Percentiles rank a stretch among this genome's conserved stretches.
These are phyloP conservation scores for Channa striata DNA, from an alignment of 2,797 vertebrate genomes.

Conservation along the genomic window DNA sequence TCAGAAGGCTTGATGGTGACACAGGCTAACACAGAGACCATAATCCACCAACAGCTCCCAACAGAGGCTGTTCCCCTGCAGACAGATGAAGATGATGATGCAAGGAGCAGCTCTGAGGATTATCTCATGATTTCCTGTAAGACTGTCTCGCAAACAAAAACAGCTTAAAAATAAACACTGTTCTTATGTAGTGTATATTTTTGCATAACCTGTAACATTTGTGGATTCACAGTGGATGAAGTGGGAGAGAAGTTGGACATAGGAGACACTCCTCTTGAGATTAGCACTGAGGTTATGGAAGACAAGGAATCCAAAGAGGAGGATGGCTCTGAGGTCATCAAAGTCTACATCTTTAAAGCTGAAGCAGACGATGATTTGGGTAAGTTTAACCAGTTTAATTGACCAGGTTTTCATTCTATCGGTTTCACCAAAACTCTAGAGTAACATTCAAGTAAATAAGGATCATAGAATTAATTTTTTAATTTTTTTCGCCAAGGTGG, in stretches of 20 bases:
- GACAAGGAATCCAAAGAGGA: slow-evolving; percentile 95
- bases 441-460: neutral
- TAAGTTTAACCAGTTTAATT: slow-evolving; percentile 61
- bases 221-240: slow-evolving; percentile 91
- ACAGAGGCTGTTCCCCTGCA: slow-evolving; percentile 91
- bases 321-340: slow-evolving; percentile 97
- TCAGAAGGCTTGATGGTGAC: slow-evolving; percentile 95
- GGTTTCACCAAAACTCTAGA: no score
- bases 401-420: neutral
- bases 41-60: slow-evolving; percentile 90
- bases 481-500: slow-evolving; percentile 85
- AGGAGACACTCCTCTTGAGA: slow-evolving; percentile 94
- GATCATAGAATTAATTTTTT: neutral
- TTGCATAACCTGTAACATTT: slow-evolving; percentile 30
- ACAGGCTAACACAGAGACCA: slow-evolving; percentile 89
- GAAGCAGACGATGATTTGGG: slow-evolving; percentile 99
- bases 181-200: slow-evolving; percentile 6
- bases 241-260: slow-evolving; percentile 98
- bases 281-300: slow-evolving; percentile 93
- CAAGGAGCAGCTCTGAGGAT: slow-evolving; percentile 96
- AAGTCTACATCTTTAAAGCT: slow-evolving; percentile 99
- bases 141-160: slow-evolving; percentile 1
- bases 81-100: slow-evolving; percentile 93
- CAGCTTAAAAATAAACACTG: slow-evolving; percentile 1
- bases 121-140: slow-evolving; percentile 98